Conservation (phyloP, 1,140 invertebrate species). For the Rhopalosiphum maidis region DNA sequence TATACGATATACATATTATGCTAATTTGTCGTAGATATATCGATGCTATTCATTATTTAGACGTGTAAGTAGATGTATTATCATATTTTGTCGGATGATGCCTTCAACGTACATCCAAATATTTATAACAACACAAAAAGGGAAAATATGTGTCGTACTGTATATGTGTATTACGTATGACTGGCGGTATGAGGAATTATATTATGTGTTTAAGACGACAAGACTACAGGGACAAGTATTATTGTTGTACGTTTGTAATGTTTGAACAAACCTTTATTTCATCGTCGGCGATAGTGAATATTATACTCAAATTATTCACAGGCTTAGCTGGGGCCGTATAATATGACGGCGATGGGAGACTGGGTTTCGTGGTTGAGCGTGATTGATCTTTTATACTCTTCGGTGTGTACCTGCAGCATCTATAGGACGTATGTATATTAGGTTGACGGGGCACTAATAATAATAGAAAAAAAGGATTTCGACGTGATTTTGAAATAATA, state of each 20-base stretch:
- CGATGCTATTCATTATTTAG: neutral
- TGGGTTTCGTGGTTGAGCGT: neutral
- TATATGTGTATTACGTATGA: neutral
- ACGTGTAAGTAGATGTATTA: neutral
- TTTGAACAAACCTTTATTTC: constrained; percentile 10
- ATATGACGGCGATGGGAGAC: neutral
- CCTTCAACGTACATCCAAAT: constrained; percentile 20
- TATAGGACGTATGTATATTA: no score
- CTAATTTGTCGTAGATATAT: neutral
- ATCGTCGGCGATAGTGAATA: neutral
- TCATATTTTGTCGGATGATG: neutral
- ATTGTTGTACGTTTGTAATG: neutral
- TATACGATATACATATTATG: neutral
- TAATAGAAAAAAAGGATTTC: constrained; percentile 10
- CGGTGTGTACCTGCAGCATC: neutral
- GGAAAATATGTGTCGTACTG: neutral
- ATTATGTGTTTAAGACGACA: neutral
- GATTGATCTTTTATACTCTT: constrained; percentile 20
- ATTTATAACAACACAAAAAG: constrained; percentile 12
- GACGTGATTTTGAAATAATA: neutral
- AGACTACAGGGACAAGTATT: constrained; percentile 12
- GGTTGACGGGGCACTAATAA: neutral
- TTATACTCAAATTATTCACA: neutral
- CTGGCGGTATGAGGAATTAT: neutral
- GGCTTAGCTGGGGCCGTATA: neutral